A percentile compares a stretch with the other conserved stretches of the same genome.
These are phyloP conservation scores for Denticeps clupeoides DNA, from an alignment of 2,797 vertebrate genomes.

Conservation along the genomic window DNA sequence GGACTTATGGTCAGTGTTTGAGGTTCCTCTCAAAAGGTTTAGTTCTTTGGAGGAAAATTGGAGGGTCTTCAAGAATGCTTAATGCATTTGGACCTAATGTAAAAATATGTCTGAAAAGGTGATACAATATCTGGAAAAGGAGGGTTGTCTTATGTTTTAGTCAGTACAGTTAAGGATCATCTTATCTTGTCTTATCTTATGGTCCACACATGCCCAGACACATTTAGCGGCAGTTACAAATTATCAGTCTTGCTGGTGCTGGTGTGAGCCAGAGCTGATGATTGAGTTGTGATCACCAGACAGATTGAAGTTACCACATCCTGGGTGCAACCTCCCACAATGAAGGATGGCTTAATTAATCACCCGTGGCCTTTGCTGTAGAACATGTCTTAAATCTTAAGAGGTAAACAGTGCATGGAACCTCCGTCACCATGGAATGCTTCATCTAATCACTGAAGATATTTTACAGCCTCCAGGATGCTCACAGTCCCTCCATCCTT, in stretches of 20 bases:
- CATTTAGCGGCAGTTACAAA: conserved; percentile 19
- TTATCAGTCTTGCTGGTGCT: conserved; percentile 4
- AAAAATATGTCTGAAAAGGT: too few species aligned
- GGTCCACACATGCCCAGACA: conserved; percentile 4
- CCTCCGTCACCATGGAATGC: neutral
- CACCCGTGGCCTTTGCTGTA: conserved; percentile 8
- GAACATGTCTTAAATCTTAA: neutral
- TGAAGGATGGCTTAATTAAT: conserved; percentile 23
- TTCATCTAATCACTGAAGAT: neutral
- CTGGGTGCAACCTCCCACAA: conserved; percentile 2
- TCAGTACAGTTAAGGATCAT: too few species aligned
- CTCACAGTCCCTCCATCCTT: neutral
- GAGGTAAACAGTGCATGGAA: neutral
- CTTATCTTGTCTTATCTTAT: too few species aligned
- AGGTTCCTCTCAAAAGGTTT: too few species aligned
- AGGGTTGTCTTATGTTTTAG: too few species aligned
- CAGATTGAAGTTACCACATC: conserved; percentile 12
- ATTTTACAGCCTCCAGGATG: neutral
- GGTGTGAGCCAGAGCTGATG: neutral
- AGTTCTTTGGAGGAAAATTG: too few species aligned
- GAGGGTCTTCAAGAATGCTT: too few species aligned
- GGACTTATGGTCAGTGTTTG: too few species aligned
- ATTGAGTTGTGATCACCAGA: conserved; percentile 19
- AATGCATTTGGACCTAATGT: too few species aligned
- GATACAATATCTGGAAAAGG: too few species aligned